Conservation (phyloP, 2,113 vertebrate genomes). For the Tachycineta bicolor region DNA sequence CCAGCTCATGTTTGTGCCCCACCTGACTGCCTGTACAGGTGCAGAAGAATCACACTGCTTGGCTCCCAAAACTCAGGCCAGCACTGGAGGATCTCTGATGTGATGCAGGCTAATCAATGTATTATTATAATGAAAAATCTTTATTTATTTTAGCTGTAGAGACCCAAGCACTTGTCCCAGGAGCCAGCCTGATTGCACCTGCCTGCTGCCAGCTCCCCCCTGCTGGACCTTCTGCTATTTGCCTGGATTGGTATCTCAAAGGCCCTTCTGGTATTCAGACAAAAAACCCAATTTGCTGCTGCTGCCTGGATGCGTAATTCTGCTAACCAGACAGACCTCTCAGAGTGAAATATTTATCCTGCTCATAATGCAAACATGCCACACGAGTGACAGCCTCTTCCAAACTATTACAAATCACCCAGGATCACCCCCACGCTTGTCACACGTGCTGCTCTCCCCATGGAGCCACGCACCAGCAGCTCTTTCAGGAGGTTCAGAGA, state of each 20-base stretch:
- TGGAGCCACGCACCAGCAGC: background rate
- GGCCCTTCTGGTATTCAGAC: background rate
- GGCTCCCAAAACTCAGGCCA: background rate
- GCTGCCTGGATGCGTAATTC: background rate
- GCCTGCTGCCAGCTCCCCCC: background rate
- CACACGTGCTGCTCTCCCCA: background rate
- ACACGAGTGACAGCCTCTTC: background rate
- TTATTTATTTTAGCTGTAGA: background rate
- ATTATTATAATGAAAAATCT: background rate
- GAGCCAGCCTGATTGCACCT: background rate
- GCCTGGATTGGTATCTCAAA: background rate
- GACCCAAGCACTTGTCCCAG: background rate
- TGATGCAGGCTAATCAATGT: background rate
- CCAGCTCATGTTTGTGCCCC: background rate
- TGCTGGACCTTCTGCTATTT: background rate
- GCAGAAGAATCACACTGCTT: background rate
- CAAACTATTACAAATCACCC: background rate
- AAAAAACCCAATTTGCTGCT: background rate
- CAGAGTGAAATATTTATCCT: constrained; percentile 10
- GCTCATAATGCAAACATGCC: background rate
- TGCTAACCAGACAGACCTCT: background rate
- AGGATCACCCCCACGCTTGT: background rate
- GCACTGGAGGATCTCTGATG: rapidly evolving
- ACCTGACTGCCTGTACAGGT: background rate
- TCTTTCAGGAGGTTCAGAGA: background rate